Conservation (phyloP, 2,888 invertebrate species). For the Drosophila maculinotata region DNA sequence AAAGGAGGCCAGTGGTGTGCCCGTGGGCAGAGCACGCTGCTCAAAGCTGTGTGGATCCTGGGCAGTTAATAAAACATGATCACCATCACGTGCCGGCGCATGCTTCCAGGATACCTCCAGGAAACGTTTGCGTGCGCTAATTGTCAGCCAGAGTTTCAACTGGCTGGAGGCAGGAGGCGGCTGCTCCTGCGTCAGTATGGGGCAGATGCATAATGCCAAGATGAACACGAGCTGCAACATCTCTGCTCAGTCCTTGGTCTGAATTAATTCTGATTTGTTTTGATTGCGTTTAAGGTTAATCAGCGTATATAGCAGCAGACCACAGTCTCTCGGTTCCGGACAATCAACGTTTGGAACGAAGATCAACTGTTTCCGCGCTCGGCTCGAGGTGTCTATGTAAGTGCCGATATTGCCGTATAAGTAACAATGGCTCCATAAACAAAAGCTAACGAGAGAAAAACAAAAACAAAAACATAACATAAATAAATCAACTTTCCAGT, state of each 20-base stretch:
- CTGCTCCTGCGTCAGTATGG: slow-evolving; percentile 26
- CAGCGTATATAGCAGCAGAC: slow-evolving; percentile 38
- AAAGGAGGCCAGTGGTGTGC: slow-evolving; percentile 70
- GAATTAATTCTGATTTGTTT: slow-evolving; percentile 64
- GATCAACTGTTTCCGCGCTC: slow-evolving; percentile 44
- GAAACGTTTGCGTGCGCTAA: slow-evolving; percentile 82
- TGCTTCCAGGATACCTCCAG: slow-evolving; percentile 84
- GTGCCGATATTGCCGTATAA: slow-evolving; percentile 34
- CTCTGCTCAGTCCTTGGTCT: slow-evolving; percentile 11
- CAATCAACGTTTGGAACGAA: slow-evolving; percentile 30
- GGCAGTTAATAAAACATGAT: slow-evolving; percentile 80
- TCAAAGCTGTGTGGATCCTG: slow-evolving; percentile 81
- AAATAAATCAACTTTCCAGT: slow-evolving; percentile 9
- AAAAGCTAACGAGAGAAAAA: slow-evolving; percentile 20
- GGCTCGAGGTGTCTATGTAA: slow-evolving; percentile 23
- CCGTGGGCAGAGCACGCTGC: slow-evolving; percentile 57
- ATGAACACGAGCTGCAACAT: slow-evolving; percentile 43
- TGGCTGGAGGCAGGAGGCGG: not conserved
- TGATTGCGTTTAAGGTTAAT: slow-evolving; percentile 64
- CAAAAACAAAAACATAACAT: slow-evolving; percentile 12
- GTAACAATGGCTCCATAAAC: slow-evolving; percentile 38
- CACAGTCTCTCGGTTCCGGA: slow-evolving; percentile 11
- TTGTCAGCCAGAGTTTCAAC: slow-evolving; percentile 80
- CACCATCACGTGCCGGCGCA: slow-evolving; percentile 74
- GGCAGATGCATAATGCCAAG: slow-evolving; percentile 24